Evolutionary conservation across 2,888 invertebrate species (phyloP).

Genomic region (Tubiluchus corallicola): DNA sequence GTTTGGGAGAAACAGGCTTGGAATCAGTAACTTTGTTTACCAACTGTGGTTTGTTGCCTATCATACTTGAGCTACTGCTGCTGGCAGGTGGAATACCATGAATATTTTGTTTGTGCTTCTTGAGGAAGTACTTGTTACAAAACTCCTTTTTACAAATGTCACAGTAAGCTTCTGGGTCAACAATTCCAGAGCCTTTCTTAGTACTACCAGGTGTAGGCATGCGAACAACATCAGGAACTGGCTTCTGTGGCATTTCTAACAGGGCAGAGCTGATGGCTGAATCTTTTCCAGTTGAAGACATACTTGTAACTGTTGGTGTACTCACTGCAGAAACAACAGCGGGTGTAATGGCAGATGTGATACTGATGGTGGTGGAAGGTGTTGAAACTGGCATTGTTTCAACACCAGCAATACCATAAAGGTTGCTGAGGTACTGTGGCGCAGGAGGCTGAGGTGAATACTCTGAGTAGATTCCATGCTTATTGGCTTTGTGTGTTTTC

Average conservation of each 20-base stretch:
- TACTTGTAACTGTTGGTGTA: neutral
- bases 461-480: constrained; percentile 72
- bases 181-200: neutral
- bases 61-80: constrained; percentile 9
- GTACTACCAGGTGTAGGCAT: neutral
- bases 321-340: neutral
- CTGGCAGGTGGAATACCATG: constrained; percentile 27
- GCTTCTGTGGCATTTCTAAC: neutral
- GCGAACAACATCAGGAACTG: neutral
- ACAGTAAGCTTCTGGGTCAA: constrained; percentile 28
- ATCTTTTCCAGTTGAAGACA: too few relatives aligned
- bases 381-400: neutral
- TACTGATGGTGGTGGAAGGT: neutral
- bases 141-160: constrained; percentile 32
- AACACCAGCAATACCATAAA: neutral
- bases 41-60: neutral
- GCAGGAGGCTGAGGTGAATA: too few relatives aligned
- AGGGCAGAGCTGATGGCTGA: too few relatives aligned
- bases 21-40: constrained; percentile 10
- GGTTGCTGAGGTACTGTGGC: constrained; percentile 3
- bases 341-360: neutral
- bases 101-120: constrained; percentile 30
- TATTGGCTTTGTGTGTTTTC: constrained; percentile 92
- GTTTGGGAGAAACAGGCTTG: neutral
- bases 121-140: constrained; percentile 33